phyloP scores from a whole-genome alignment of 1,140 invertebrate species.

The Macrocentrus cingulum region DNA sequence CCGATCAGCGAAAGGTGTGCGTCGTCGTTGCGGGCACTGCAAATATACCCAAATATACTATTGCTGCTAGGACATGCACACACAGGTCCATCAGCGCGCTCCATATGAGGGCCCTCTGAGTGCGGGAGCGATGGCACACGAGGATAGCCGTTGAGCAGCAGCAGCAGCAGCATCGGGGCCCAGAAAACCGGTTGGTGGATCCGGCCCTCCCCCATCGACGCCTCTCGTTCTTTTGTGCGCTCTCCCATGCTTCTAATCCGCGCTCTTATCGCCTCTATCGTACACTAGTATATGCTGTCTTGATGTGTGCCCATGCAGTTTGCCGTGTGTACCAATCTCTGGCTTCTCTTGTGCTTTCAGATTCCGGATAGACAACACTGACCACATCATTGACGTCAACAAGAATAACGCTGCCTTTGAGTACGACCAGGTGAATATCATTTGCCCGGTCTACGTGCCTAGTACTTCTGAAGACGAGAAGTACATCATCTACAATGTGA shows the following conservation, averaged over 20 bases:
- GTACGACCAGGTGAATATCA: slow-evolving; percentile 94
- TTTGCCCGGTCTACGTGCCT: slow-evolving; percentile 88
- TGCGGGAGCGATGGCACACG: slow-evolving; percentile 16
- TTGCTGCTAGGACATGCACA: too few species aligned
- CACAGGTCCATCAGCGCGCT: neutral
- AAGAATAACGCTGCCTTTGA: slow-evolving; percentile 90
- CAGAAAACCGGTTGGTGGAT: slow-evolving; percentile 48
- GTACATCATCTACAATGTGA: slow-evolving; percentile 95
- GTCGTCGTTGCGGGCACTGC: too few species aligned
- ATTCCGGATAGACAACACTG: slow-evolving; percentile 96
- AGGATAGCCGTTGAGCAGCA: slow-evolving; percentile 25
- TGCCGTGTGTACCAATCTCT: slow-evolving; percentile 5
- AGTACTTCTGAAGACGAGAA: slow-evolving; percentile 89
- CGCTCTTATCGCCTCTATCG: slow-evolving; percentile 30
- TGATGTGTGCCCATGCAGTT: too few species aligned
- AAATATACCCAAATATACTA: too few species aligned
- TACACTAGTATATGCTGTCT: too few species aligned
- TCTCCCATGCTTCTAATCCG: slow-evolving; percentile 35
- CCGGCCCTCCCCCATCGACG: slow-evolving; percentile 19
- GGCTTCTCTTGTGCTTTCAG: slow-evolving; percentile 64
- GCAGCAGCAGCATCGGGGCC: slow-evolving; percentile 25
- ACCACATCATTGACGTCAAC: slow-evolving; percentile 95
- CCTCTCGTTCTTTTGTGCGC: slow-evolving; percentile 34
- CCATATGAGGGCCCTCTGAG: neutral
- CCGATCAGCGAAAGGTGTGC: neutral